Conservation (phyloP, 2,113 vertebrate genomes). For the Platanista minor region DNA sequence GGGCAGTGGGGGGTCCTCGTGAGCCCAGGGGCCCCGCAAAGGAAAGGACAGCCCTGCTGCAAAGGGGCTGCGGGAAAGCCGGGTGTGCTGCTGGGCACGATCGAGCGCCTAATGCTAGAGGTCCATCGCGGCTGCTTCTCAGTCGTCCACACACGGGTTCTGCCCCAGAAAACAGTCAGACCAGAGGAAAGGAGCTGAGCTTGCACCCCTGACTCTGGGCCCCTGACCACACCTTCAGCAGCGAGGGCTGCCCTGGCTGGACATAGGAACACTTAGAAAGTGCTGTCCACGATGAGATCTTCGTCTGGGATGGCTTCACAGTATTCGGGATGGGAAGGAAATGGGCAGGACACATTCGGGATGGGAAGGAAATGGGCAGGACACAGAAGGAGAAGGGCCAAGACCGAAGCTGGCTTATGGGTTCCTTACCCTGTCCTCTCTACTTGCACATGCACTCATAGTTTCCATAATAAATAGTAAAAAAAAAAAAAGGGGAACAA, state of each 20-base stretch:
- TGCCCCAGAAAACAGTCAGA: not conserved
- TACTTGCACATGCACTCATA: rapidly evolving
- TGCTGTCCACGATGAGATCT: not conserved
- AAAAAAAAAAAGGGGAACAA: rapidly evolving
- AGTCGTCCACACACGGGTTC: rapidly evolving
- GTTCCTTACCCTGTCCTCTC: rapidly evolving
- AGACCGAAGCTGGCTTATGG: not conserved
- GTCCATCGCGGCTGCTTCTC: too few relatives aligned
- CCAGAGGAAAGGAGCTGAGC: not conserved
- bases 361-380: not conserved
- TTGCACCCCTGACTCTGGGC: not conserved
- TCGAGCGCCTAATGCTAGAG: not conserved
- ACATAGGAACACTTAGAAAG: not conserved
- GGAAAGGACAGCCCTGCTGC: not conserved
- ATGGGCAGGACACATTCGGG: rapidly evolving
- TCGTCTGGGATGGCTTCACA: not conserved
- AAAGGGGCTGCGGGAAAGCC: not conserved
- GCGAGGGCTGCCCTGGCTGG: not conserved
- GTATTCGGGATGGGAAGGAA: not conserved
- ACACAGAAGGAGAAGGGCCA: not conserved
- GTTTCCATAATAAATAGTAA: not conserved
- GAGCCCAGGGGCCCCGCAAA: not conserved
- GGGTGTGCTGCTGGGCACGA: not conserved
- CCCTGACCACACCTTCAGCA: not conserved
- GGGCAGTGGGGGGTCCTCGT: not conserved